Base-by-base conservation (phyloP, 2,888 invertebrate genomes). In the Diadegma fenestrale region DNA sequence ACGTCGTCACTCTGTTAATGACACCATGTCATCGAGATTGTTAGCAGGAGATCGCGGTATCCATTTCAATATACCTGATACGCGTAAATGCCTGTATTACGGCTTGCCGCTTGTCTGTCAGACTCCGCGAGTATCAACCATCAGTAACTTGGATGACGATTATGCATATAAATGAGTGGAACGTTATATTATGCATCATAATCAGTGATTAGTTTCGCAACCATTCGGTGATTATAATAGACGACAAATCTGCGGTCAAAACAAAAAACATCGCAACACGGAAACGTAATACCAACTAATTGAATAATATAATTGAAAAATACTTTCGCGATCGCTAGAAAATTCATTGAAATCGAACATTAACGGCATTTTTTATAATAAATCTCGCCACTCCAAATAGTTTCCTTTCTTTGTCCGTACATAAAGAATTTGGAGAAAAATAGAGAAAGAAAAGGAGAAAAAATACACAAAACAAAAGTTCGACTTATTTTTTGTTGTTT, bases 51-150 rank as follows among this genome's bases (percentile, higher is more conserved):
- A 90, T 90, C 87, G 89, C 45, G 30, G 82, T 88, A 86, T 91
- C 88, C 87, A 88, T 90, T 90, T 88, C 90, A 89, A 90, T 91
- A 89, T 91, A 90, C 89, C 88, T 88, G 68, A 26, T 61, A 69
- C 10, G 26, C 87, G 77, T 77, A 87, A 76, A 82, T 80, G 76
- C 87, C 87, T 86, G 87, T 89, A 91, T 91, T 89, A 88, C 87
- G 84, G 85, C 88, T 58, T 68, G 30, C 58, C 68, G 58, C 69
- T 58, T 58, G 45, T 14, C 30, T 51, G 78, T 78, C 78, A 58
- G 19, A 17, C 58, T 19, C 33, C 43, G 45, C 54, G 54, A 68
- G 69, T 48, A 58, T 78, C 69, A n/a, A 43, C n/a, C 68, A 78
- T 30, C 68, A n/a, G n/a, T n/a, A n/a, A 45, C 68, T 37, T 68